Conservation (phyloP, 2,888 invertebrate genomes). For the Ichneumoninae sp. region DNA sequence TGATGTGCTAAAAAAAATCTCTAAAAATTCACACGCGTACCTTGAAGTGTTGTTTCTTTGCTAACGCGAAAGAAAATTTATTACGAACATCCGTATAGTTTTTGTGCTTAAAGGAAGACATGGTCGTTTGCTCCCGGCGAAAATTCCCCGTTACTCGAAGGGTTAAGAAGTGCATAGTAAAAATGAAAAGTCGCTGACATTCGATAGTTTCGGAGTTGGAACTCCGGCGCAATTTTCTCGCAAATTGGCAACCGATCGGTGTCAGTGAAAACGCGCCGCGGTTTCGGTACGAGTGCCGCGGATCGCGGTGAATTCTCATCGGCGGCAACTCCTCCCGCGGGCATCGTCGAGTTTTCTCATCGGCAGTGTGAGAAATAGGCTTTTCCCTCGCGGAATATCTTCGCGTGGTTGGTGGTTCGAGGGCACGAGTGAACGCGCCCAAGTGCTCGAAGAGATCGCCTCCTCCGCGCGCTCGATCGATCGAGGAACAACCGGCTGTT, state of each 20-base stretch:
- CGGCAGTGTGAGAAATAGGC: conserved; percentile 31
- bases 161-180: too few relatives aligned
- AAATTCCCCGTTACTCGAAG: too few relatives aligned
- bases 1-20: too few relatives aligned
- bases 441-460: background rate
- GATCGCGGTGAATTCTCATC: conserved; percentile 1
- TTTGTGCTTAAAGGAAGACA: too few relatives aligned
- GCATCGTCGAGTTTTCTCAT: conserved; percentile 15
- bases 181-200: background rate
- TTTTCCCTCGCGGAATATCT: conserved; percentile 14
- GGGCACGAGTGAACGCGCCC: conserved; percentile 16
- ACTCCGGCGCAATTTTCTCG: conserved; percentile 1
- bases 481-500: conserved; percentile 3
- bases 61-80: too few relatives aligned
- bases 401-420: conserved; percentile 14
- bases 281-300: conserved; percentile 8
- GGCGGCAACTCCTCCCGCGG: conserved; percentile 1
- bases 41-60: too few relatives aligned
- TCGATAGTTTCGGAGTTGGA: background rate
- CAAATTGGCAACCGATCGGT: conserved; percentile 68
- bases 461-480: conserved; percentile 8
- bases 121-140: too few relatives aligned
- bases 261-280: conserved; percentile 67
- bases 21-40: too few relatives aligned
- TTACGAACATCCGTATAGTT: too few relatives aligned